phyloP scores from a whole-genome alignment of 2,888 invertebrate species.

The Neria commutata region DNA sequence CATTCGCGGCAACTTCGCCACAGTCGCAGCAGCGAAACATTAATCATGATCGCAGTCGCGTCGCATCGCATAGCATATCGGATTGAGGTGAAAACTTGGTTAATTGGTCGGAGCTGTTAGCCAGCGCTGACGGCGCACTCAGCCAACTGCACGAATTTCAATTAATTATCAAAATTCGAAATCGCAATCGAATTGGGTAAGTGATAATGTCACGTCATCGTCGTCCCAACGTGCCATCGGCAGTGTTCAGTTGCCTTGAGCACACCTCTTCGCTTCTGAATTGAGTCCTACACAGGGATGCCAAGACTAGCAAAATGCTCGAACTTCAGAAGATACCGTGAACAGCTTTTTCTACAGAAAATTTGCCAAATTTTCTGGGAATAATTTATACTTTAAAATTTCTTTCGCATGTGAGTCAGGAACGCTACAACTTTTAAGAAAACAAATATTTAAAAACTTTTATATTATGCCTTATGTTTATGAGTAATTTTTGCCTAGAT shows the following conservation, averaged over 20 bases:
- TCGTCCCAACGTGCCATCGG: background rate
- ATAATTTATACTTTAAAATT: too few species aligned
- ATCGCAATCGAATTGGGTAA: slow-evolving; percentile 2
- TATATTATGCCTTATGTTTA: too few species aligned
- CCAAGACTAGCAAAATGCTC: too few species aligned
- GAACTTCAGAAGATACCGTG: too few species aligned
- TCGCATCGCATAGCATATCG: background rate
- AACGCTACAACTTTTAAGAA: too few species aligned
- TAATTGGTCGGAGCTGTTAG: slow-evolving; percentile 12
- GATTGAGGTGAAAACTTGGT: slow-evolving; percentile 8
- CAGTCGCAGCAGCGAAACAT: background rate
- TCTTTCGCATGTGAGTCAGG: too few species aligned
- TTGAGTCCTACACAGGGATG: too few species aligned
- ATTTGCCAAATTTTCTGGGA: too few species aligned
- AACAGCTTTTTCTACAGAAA: too few species aligned
- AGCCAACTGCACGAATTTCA: slow-evolving; percentile 10
- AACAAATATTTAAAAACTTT: too few species aligned
- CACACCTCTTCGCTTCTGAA: background rate
- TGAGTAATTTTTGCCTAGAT: too few species aligned
- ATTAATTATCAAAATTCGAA: slow-evolving; percentile 12
- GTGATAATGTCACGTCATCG: slow-evolving; percentile 19
- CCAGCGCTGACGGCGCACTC: background rate
- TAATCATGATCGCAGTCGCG: background rate
- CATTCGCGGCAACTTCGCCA: too few species aligned
- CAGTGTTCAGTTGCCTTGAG: background rate